Evolutionary conservation across 2,888 invertebrate species (phyloP), one percentile per base, ranked within the genome.

Genomic region (Pseudeuparius sepicola): DNA sequence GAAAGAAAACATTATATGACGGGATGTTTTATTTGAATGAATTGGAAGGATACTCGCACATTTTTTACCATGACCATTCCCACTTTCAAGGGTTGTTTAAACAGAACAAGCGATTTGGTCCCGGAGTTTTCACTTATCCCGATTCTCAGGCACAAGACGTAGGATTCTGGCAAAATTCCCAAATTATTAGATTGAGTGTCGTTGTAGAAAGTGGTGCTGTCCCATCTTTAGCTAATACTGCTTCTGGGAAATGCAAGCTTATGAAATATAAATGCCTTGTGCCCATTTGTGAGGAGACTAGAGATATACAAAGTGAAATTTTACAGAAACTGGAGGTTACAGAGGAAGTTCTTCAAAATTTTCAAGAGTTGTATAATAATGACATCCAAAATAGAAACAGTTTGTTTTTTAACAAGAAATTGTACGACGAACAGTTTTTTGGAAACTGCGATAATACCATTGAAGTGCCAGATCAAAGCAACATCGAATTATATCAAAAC

Each of bases 91-190:
- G 71, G 13, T 42, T 74, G 9, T 71, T 63, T 48, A 57, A 64
- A 45, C 53, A 59, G n/a, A 66, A 73, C 46, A 37, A 55, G 6
- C 65, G 71, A 12, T 73, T 65, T 57, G 75, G 75, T 18, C 73
- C 75, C 1, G 75, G 74, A 1, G 53, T 72, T 6, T 59, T 66
- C 26, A 62, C 65, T 0, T 54, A 66, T 36, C 41, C 61, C 0
- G 50, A 61, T 42, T n/a, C n/a, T n/a, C 57, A 64, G 1, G 53
- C 44, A 4, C 68, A 68, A 44, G 65, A 73, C 46, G 70, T 73
- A 1, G 75, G 74, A 0, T 47, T 73, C 7, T 74, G 75, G 75
- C 48, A 61, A 3, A 67, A 67, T 1, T 53, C 46, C 2, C 60
- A 61, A 38, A 56, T 74, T 15, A 47, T 68, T 1, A 56, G 72